Percentiles rank a stretch among this genome's conserved stretches.
Conservation (phyloP, 1,140 invertebrate genomes). For the Platyura marginata region DNA sequence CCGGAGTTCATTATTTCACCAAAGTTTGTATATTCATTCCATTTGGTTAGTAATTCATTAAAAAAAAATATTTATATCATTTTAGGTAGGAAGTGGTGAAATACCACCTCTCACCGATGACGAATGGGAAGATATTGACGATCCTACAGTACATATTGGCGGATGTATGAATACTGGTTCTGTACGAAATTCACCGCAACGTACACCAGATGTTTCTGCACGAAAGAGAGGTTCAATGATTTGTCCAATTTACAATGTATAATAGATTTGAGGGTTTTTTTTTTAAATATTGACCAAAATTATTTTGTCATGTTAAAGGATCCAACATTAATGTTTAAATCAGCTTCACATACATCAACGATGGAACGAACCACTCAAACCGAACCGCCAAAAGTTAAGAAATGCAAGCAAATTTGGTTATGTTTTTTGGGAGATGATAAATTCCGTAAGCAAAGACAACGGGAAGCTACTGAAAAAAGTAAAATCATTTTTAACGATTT, state of each 20-base stretch:
- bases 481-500: too few species aligned
- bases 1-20: constrained; percentile 87
- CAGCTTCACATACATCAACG: constrained; percentile 25
- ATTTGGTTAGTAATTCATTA: too few species aligned
- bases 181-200: constrained; percentile 1
- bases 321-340: constrained; percentile 19
- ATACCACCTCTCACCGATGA: constrained; percentile 51
- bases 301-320: too few species aligned
- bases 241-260: constrained; percentile 40
- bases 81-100: constrained; percentile 67
- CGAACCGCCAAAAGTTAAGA: constrained; percentile 42
- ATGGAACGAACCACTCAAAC: constrained; percentile 70
- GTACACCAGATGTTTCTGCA: background rate
- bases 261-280: too few species aligned
- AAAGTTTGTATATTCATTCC: constrained; percentile 54
- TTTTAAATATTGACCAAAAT: too few species aligned
- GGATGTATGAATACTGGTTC: constrained; percentile 12
- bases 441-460: constrained; percentile 52
- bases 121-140: constrained; percentile 48
- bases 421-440: constrained; percentile 61
- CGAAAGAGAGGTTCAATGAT: constrained; percentile 32
- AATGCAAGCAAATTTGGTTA: constrained; percentile 58
- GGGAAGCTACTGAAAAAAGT: constrained; percentile 36
- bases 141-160: constrained; percentile 29
- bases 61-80: too few species aligned